A percentile compares a stretch with the other conserved stretches of the same genome.
Conservation (phyloP, 2,113 vertebrate species). For the Ochotona curzoniae region DNA sequence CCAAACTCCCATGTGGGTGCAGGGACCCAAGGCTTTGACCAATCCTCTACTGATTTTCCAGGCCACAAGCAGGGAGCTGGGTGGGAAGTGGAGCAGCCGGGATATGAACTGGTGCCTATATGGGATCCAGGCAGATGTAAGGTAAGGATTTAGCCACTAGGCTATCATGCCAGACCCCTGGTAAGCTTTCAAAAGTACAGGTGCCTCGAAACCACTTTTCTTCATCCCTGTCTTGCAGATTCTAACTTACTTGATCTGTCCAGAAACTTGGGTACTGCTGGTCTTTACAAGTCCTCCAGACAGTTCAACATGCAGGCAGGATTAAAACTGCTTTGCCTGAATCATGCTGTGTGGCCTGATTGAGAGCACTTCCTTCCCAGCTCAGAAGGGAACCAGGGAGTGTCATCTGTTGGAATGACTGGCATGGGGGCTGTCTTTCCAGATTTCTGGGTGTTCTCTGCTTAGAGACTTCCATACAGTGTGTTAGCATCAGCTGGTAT, state of each 20-base stretch:
- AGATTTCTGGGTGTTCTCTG: neutral
- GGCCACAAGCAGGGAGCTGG: too few relatives aligned
- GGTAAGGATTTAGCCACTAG: too few relatives aligned
- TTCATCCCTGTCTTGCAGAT: neutral
- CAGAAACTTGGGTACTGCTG: neutral
- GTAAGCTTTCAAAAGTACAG: too few relatives aligned
- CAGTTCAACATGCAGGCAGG: neutral
- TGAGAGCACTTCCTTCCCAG: neutral
- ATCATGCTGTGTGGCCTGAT: neutral
- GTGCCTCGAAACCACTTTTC: neutral
- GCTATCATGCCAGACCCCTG: too few relatives aligned
- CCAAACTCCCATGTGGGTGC: too few relatives aligned
- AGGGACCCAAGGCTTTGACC: too few relatives aligned
- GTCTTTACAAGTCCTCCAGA: neutral
- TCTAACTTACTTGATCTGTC: neutral
- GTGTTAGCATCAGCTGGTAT: neutral
- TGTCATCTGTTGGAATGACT: too few relatives aligned
- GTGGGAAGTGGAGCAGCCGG: too few relatives aligned
- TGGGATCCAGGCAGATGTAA: too few relatives aligned
- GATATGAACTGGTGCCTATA: too few relatives aligned
- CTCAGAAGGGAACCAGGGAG: neutral
- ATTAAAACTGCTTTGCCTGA: neutral
- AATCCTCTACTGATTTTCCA: too few relatives aligned
- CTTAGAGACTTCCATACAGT: neutral
- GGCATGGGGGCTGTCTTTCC: fast-evolving